Conservation (phyloP, 2,113 vertebrate species). For the Sorex fumeus region DNA sequence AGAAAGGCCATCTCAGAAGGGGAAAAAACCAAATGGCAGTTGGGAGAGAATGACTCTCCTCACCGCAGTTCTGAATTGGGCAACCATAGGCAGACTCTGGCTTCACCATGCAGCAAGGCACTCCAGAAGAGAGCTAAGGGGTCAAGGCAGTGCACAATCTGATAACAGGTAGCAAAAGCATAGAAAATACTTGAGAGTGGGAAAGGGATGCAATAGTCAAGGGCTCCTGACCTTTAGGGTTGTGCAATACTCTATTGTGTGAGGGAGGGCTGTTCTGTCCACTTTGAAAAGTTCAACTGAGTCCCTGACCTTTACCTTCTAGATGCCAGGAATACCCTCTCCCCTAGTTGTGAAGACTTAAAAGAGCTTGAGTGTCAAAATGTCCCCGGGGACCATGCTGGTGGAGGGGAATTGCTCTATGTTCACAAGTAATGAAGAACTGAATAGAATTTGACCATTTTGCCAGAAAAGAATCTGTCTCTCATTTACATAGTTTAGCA, state of each 20-base stretch:
- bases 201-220: neutral
- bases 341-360: neutral
- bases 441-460: neutral
- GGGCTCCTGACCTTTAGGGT: neutral
- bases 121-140: neutral
- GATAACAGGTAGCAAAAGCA: neutral
- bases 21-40: neutral
- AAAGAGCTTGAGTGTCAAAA: neutral
- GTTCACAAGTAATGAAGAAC: neutral
- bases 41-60: neutral
- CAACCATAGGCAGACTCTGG: neutral
- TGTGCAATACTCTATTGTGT: neutral
- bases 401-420: neutral
- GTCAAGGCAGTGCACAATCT: neutral
- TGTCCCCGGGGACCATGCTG: neutral
- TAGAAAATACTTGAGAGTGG: neutral
- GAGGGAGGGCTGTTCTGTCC: neutral
- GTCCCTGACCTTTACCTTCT: neutral
- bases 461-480: conserved; percentile 28
- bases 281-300: neutral
- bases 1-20: neutral
- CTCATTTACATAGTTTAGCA: neutral
- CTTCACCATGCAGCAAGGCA: neutral
- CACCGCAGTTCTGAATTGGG: neutral
- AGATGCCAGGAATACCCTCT: neutral